These are phyloP conservation scores for Botia almorhae DNA, from an alignment of 2,797 vertebrate species.

Conservation along the genomic window DNA sequence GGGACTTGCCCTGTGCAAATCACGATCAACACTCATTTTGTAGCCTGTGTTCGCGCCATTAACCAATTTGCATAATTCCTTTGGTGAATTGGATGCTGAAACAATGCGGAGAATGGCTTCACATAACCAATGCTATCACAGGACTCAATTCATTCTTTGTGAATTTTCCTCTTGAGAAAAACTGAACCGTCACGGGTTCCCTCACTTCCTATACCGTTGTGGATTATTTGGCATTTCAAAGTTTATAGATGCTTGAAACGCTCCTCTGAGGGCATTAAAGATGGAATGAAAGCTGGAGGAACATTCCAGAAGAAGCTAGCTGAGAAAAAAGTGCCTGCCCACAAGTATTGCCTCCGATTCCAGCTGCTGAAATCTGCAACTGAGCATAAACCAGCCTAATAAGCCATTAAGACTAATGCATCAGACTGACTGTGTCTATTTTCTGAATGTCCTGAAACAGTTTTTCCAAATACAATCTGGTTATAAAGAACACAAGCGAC, in stretches of 20 bases:
- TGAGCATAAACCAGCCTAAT: constrained; percentile 14
- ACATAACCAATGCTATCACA: neutral
- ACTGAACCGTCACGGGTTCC: constrained; percentile 19
- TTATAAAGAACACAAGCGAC: constrained; percentile 19
- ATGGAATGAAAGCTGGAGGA: constrained; percentile 36
- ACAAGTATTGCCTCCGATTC: constrained; percentile 21
- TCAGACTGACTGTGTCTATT: constrained; percentile 18
- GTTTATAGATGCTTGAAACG: constrained; percentile 53
- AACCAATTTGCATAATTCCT: constrained; percentile 22
- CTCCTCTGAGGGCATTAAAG: constrained; percentile 60
- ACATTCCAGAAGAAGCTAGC: constrained; percentile 46
- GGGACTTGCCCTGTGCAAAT: neutral
- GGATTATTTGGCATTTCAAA: constrained; percentile 26
- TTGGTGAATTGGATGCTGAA: neutral
- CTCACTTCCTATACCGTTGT: constrained; percentile 14
- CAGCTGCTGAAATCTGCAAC: constrained; percentile 8
- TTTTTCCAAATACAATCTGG: neutral
- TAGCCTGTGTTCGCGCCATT: neutral
- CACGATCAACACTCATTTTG: neutral
- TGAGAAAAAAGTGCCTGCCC: constrained; percentile 19
- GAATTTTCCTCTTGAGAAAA: constrained; percentile 7
- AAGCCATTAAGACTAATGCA: constrained; percentile 37
- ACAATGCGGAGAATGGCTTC: neutral
- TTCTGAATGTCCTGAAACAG: constrained; percentile 21
- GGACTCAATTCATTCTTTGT: neutral